Evolutionary conservation across 2,113 vertebrate species (phyloP).

Genomic region (Pomatostomus ruficeps): DNA sequence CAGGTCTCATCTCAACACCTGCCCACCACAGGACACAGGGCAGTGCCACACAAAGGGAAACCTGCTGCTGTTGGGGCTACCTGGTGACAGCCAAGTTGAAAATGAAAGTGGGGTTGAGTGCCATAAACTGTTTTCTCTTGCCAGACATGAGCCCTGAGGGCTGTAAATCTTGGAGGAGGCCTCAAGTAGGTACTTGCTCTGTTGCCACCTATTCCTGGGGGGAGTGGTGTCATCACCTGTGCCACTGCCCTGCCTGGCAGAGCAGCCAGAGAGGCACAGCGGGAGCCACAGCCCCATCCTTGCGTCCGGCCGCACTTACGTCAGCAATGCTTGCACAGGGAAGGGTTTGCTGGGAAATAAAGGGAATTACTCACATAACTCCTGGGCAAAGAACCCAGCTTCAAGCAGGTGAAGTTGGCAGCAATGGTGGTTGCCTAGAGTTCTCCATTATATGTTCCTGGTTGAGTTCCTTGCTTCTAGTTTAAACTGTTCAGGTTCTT

Average conservation of each 20-base stretch:
- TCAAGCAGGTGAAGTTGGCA: neutral
- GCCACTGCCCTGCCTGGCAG: neutral
- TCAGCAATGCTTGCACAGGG: neutral
- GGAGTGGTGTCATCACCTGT: neutral
- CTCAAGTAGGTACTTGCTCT: neutral
- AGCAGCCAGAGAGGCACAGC: rapidly evolving
- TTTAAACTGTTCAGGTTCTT: neutral
- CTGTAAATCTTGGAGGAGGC: neutral
- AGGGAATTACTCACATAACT: neutral
- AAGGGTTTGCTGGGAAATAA: neutral
- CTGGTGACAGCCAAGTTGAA: rapidly evolving
- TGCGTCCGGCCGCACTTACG: rapidly evolving
- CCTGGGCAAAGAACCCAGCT: neutral
- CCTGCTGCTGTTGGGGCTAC: neutral
- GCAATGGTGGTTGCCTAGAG: neutral
- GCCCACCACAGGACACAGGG: rapidly evolving
- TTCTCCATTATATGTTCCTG: neutral
- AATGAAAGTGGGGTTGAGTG: neutral
- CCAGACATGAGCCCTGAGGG: neutral
- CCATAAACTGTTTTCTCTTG: neutral
- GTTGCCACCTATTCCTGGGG: neutral
- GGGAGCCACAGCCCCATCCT: neutral
- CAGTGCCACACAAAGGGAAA: neutral
- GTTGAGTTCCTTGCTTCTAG: neutral
- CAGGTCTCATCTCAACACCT: neutral